phyloP scores from a whole-genome alignment of 2,888 invertebrate species.

The Xylota sylvarum region DNA sequence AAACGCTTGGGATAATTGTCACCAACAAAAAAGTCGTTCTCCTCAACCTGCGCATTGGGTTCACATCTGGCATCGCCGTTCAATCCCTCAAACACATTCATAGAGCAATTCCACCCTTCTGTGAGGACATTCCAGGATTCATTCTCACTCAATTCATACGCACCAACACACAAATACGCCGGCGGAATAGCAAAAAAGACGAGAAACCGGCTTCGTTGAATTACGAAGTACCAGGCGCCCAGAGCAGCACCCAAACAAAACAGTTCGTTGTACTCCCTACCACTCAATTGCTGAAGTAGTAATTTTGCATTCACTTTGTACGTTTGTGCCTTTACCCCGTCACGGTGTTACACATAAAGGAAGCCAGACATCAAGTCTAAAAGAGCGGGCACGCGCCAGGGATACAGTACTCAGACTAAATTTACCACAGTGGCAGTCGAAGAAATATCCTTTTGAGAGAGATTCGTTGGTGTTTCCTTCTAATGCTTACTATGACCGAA shows the following conservation, averaged over 20 bases:
- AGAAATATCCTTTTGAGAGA: conserved; percentile 25
- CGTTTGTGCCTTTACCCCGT: not conserved
- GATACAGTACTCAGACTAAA: conserved; percentile 9
- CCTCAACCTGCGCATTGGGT: conserved; percentile 52
- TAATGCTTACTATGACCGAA: not conserved
- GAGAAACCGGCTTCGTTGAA: conserved; percentile 33
- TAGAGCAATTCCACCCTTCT: conserved; percentile 39
- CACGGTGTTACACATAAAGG: conserved; percentile 13
- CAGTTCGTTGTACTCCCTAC: conserved; percentile 58
- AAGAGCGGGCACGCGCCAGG: conserved; percentile 37
- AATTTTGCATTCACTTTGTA: conserved; percentile 62
- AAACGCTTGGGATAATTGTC: conserved; percentile 44
- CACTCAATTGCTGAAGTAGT: conserved; percentile 46
- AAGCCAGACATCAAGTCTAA: not conserved
- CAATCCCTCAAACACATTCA: conserved; percentile 6
- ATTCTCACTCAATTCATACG: conserved; percentile 58
- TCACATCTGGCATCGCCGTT: conserved; percentile 41
- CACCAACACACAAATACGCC: conserved; percentile 7
- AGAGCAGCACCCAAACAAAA: conserved; percentile 47
- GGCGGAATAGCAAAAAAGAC: not conserved
- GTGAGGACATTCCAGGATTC: conserved; percentile 33
- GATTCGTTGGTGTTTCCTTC: not conserved
- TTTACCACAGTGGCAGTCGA: not conserved
- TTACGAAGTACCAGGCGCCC: conserved; percentile 29
- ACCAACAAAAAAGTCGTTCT: conserved; percentile 41